These are phyloP conservation scores for Pangasius sanitwongsei DNA, from an alignment of 2,797 vertebrate genomes.

Conservation along the genomic window DNA sequence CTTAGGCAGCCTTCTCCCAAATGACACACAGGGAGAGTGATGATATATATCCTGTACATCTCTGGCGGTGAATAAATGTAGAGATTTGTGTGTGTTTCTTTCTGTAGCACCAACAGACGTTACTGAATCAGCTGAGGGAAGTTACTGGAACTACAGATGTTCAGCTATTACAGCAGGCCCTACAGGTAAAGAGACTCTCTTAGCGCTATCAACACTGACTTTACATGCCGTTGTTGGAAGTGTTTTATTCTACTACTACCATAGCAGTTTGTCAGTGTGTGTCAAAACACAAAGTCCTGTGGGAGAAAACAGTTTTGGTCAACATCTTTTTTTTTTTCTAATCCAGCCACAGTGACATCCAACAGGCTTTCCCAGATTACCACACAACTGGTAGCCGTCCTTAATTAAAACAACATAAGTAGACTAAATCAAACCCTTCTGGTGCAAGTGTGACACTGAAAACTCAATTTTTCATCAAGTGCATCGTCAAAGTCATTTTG, in stretches of 20 bases:
- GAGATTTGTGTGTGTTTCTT: background rate
- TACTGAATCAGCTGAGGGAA: conserved; percentile 97
- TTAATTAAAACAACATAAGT: background rate
- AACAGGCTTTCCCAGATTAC: background rate
- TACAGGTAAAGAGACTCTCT: conserved; percentile 81
- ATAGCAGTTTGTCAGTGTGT: background rate
- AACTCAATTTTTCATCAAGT: background rate
- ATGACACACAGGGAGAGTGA: background rate
- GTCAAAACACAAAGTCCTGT: background rate
- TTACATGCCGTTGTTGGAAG: background rate
- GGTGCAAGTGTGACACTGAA: background rate
- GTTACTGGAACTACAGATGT: conserved; percentile 96
- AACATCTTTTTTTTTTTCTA: too few species aligned
- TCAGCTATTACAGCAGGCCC: conserved; percentile 93
- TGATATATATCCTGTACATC: background rate
- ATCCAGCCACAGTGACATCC: background rate
- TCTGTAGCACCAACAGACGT: conserved; percentile 92
- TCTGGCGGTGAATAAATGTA: background rate
- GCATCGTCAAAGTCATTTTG: background rate
- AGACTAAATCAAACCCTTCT: background rate
- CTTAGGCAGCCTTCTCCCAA: background rate
- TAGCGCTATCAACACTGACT: background rate
- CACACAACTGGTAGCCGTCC: background rate
- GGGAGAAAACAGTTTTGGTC: background rate
- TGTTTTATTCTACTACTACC: background rate